phyloP scores from a whole-genome alignment of 2,797 vertebrate species.

The Artibeus lituratus region DNA sequence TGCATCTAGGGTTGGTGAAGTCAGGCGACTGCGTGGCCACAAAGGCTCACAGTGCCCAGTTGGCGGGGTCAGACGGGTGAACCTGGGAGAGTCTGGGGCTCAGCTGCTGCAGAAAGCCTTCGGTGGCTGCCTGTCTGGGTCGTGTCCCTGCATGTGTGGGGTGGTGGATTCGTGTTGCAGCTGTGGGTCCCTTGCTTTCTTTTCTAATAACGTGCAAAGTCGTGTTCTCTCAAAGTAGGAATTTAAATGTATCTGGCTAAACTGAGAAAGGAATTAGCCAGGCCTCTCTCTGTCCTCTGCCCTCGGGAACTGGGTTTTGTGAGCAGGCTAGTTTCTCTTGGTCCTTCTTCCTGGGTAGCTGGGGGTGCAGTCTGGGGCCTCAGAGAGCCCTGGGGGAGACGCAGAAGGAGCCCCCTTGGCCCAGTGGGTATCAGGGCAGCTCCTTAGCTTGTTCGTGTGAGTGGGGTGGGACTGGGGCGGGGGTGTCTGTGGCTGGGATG shows the following conservation, averaged over 20 bases:
- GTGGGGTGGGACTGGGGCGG: accelerated
- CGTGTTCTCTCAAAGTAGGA: not conserved
- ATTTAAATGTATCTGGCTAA: not conserved
- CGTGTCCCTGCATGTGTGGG: not conserved
- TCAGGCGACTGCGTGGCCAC: not conserved
- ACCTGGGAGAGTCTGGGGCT: not conserved
- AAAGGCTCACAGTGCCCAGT: not conserved
- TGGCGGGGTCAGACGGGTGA: not conserved
- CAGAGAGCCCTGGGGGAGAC: slow-evolving; percentile 32
- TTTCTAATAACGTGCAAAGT: not conserved
- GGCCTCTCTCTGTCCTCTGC: slow-evolving; percentile 40
- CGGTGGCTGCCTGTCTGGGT: not conserved
- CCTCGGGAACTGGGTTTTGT: not conserved
- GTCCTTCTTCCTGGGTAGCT: slow-evolving; percentile 41
- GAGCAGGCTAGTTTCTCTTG: not conserved
- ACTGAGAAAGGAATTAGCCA: not conserved
- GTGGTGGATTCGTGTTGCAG: slow-evolving; percentile 33
- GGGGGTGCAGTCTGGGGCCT: slow-evolving; percentile 17
- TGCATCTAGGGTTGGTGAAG: not conserved
- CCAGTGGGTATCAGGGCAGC: slow-evolving; percentile 49
- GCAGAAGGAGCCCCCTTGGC: slow-evolving; percentile 48
- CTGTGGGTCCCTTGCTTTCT: slow-evolving; percentile 11
- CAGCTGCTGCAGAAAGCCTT: not conserved
- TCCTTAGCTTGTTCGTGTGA: slow-evolving; percentile 27
- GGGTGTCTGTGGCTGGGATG: not conserved